Base-by-base conservation (phyloP, 2,113 vertebrate species). In the Amia ocellicauda region DNA sequence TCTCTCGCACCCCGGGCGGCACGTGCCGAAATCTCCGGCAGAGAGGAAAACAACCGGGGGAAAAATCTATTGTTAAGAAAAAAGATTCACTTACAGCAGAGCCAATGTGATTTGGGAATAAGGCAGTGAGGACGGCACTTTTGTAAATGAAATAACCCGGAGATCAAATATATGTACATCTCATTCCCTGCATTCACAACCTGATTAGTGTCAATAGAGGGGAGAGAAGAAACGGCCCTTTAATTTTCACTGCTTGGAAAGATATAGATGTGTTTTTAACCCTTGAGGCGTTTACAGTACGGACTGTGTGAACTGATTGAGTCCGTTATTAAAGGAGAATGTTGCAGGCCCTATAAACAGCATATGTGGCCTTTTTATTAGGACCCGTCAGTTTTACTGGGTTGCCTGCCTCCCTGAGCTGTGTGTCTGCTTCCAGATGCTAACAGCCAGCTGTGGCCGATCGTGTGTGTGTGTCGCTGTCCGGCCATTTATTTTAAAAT, bases 111-210 rank as follows among this genome's bases (percentile, higher is more conserved):
- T 26, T 57, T 50, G 40, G 24, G 50, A 72, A 47, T 43, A 7
- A 23, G 28, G 31, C 68, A 66, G 55, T 23, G 59, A 60, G 62
- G 54, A 50, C 66, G 66, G 66, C 69, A 57, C 60, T 50, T n/a
- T 64, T 23, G 61, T 68, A 70, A 74, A 78, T 74, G 70, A 71
- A 73, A 72, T 74, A 72, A 74, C 59, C 54, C 51, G 62, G 55
- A 74, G 71, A 74, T 78, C 64, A 78, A 74, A 78, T 73, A 64
- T 62, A 75, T 71, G 62, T 68, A 74, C 66, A 71, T 70, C 73
- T 74, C 63, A 75, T 74, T 78, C 66, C 41, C 65, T 64, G 53
- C 67, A 71, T 75, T 69, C 73, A 70, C 66, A 69, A 67, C 58
- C 63, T 71, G 69, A 78, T 75, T 69, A 69, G 66, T 69, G 71